Conservation (phyloP, 2,888 invertebrate genomes). For the Fabriciana adippe region DNA sequence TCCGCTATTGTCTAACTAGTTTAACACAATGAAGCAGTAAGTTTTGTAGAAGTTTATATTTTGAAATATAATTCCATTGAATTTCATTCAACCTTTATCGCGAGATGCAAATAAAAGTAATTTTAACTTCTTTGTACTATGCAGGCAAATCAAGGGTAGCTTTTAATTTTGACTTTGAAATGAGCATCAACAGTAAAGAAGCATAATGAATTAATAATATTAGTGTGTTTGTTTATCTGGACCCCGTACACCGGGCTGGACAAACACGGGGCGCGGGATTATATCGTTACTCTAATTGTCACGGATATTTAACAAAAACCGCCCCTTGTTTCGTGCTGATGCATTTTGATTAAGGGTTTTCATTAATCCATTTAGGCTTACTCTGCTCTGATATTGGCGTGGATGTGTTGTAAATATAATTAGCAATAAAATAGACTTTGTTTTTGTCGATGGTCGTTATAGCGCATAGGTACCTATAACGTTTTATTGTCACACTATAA, state of each 20-base stretch:
- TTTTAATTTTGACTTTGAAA: slow-evolving; percentile 17
- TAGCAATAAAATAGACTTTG: no score
- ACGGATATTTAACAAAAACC: slow-evolving; percentile 65
- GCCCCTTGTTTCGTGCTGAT: slow-evolving; percentile 65
- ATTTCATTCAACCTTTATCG: neutral
- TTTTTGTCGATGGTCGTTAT: no score
- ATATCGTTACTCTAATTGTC: slow-evolving; percentile 76
- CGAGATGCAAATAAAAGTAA: no score
- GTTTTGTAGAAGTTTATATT: no score
- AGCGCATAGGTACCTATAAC: no score
- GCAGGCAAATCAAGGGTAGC: neutral
- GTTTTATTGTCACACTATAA: no score
- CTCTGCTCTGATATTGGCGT: neutral
- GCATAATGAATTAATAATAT: slow-evolving; percentile 27
- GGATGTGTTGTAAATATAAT: slow-evolving; percentile 11
- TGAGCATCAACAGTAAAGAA: slow-evolving; percentile 2
- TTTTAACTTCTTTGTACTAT: neutral
- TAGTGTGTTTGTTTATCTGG: slow-evolving; percentile 37
- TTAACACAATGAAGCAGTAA: no score
- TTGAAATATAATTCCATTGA: no score
- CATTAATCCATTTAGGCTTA: slow-evolving; percentile 47
- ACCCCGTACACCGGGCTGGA: slow-evolving; percentile 44
- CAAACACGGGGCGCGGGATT: slow-evolving; percentile 66
- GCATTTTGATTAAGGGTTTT: slow-evolving; percentile 67
- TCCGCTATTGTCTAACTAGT: no score